Percentiles rank a stretch among this genome's conserved stretches.
phyloP scores from a whole-genome alignment of 2,888 invertebrate species.

The Archips crataeganus region DNA sequence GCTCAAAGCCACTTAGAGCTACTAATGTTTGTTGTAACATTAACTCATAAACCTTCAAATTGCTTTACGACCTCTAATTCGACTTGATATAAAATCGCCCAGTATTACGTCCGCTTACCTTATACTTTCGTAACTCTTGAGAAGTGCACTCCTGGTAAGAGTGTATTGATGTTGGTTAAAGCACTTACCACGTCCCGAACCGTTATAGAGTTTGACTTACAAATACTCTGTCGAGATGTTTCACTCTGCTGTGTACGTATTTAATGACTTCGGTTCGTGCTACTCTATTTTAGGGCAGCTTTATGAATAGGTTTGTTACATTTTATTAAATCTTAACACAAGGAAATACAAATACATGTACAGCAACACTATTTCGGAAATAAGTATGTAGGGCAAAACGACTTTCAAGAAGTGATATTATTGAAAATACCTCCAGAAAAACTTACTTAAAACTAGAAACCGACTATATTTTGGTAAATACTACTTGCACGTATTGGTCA shows the following conservation, averaged over 20 bases:
- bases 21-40: slow-evolving; percentile 42
- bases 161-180: slow-evolving; percentile 76
- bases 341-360: background rate
- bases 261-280: slow-evolving; percentile 30
- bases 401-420: too few relatives aligned
- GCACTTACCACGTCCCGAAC: slow-evolving; percentile 72
- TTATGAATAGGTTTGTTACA: background rate
- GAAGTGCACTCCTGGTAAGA: slow-evolving; percentile 51
- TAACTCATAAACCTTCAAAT: slow-evolving; percentile 41
- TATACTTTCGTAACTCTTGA: slow-evolving; percentile 26
- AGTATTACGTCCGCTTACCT: slow-evolving; percentile 25
- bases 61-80: slow-evolving; percentile 41
- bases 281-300: slow-evolving; percentile 18
- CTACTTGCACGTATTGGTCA: too few relatives aligned
- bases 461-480: too few relatives aligned
- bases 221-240: slow-evolving; percentile 72
- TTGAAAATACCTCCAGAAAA: background rate
- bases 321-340: background rate
- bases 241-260: slow-evolving; percentile 56
- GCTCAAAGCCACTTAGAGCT: slow-evolving; percentile 24
- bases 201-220: slow-evolving; percentile 77
- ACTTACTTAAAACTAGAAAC: background rate
- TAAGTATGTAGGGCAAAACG: too few relatives aligned
- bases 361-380: too few relatives aligned
- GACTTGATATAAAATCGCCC: slow-evolving; percentile 28